A percentile compares a stretch with the other conserved stretches of the same genome.
phyloP scores from a whole-genome alignment of 2,888 invertebrate species.

The Lissonota sp. region DNA sequence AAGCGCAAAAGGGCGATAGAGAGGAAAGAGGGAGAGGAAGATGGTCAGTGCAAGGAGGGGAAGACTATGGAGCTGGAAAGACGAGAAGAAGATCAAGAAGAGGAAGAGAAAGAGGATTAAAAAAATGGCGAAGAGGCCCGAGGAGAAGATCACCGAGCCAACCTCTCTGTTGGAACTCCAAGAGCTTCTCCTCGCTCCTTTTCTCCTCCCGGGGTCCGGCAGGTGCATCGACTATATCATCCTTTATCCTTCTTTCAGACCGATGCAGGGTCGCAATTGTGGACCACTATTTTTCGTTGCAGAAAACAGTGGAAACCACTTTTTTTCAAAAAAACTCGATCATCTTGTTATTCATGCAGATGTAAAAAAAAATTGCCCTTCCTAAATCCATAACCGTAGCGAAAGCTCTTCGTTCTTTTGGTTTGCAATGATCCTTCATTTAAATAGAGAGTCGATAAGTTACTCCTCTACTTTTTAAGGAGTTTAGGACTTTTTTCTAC shows the following conservation, averaged over 20 bases:
- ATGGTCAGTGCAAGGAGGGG: slow-evolving; percentile 41
- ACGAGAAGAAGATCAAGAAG: slow-evolving; percentile 51
- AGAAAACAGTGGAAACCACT: too few relatives aligned
- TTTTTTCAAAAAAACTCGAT: too few relatives aligned
- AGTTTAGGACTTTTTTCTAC: too few relatives aligned
- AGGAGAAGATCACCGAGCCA: slow-evolving; percentile 56
- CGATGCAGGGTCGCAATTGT: background rate
- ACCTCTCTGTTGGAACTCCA: slow-evolving; percentile 53
- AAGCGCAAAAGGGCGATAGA: slow-evolving; percentile 57
- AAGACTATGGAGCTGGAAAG: slow-evolving; percentile 38
- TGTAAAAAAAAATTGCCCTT: too few relatives aligned
- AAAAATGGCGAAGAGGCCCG: slow-evolving; percentile 72
- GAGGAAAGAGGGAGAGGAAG: slow-evolving; percentile 37
- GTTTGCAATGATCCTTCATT: too few relatives aligned
- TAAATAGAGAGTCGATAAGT: too few relatives aligned
- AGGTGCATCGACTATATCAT: slow-evolving; percentile 77
- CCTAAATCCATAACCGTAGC: too few relatives aligned
- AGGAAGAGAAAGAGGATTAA: slow-evolving; percentile 59
- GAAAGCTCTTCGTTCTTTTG: too few relatives aligned
- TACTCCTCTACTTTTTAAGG: too few relatives aligned
- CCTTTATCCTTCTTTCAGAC: slow-evolving; percentile 49
- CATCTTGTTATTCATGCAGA: too few relatives aligned
- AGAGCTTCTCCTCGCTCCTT: slow-evolving; percentile 52
- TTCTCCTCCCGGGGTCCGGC: slow-evolving; percentile 72
- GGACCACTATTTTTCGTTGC: too few relatives aligned